Conservation (phyloP, 2,797 vertebrate species). For the Gallirallus australis region DNA sequence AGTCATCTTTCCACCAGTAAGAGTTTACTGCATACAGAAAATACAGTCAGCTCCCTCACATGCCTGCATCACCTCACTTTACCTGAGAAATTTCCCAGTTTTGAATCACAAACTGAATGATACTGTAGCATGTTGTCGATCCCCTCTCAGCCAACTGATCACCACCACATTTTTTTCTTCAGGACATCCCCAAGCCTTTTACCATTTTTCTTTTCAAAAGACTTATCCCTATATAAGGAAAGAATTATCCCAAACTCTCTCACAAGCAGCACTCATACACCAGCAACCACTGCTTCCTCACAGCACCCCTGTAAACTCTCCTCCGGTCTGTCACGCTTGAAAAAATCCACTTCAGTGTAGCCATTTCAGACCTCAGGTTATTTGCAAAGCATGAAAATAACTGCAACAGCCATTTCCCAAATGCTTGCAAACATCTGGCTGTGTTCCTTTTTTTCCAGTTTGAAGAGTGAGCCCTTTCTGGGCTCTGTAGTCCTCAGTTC, state of each 20-base stretch:
- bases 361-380: background rate
- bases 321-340: background rate
- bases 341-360: background rate
- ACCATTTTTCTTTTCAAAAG: background rate
- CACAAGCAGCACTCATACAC: background rate
- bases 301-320: background rate
- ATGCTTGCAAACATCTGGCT: background rate
- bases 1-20: background rate
- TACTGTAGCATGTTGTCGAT: background rate
- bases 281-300: background rate
- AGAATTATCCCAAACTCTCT: background rate
- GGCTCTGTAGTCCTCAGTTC: background rate
- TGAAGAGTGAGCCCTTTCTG: background rate
- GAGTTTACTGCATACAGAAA: background rate
- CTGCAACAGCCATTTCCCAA: background rate
- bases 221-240: background rate
- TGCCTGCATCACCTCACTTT: background rate
- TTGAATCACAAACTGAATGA: background rate
- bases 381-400: background rate
- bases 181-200: background rate
- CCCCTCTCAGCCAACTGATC: background rate
- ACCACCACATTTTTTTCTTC: background rate
- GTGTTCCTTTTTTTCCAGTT: background rate
- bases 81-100: background rate
- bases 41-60: fast-evolving